A percentile compares a stretch with the other conserved stretches of the same genome.
Evolutionary conservation across 2,797 vertebrate species (phyloP).

Genomic region (Melopsittacus undulatus): DNA sequence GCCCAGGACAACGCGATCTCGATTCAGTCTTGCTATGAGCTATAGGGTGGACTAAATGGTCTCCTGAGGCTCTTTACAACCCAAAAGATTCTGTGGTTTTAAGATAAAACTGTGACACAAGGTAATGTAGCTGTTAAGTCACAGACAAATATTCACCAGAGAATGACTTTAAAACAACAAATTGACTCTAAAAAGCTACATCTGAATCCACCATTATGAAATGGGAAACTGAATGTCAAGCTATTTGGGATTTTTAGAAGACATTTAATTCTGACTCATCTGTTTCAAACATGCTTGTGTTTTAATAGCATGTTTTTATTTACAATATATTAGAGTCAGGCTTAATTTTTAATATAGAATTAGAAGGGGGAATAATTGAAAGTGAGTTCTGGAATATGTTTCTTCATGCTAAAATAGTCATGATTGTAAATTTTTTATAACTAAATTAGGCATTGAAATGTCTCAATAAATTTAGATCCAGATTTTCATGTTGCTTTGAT

Average conservation of each 20-base stretch:
- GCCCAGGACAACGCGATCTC: neutral
- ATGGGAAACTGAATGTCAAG: neutral
- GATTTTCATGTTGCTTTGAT: neutral
- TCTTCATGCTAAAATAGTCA: neutral
- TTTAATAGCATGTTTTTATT: neutral
- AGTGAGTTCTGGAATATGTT: neutral
- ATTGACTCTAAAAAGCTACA: neutral
- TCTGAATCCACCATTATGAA: neutral
- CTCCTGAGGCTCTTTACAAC: neutral
- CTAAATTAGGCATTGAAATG: neutral
- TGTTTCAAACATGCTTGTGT: neutral
- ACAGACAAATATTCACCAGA: neutral
- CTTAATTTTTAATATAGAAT: neutral
- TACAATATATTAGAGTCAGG: neutral
- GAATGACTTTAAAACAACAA: neutral
- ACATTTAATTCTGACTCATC: neutral
- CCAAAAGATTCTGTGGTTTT: neutral
- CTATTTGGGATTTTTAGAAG: fast-evolving
- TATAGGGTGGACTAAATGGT: neutral
- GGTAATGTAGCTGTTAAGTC: neutral
- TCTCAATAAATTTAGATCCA: neutral
- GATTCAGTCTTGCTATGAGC: neutral
- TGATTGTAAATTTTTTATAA: neutral
- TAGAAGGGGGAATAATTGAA: neutral
- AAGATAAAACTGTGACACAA: neutral